phyloP scores from a whole-genome alignment of 2,113 vertebrate genomes.

The Charadrius vociferus region DNA sequence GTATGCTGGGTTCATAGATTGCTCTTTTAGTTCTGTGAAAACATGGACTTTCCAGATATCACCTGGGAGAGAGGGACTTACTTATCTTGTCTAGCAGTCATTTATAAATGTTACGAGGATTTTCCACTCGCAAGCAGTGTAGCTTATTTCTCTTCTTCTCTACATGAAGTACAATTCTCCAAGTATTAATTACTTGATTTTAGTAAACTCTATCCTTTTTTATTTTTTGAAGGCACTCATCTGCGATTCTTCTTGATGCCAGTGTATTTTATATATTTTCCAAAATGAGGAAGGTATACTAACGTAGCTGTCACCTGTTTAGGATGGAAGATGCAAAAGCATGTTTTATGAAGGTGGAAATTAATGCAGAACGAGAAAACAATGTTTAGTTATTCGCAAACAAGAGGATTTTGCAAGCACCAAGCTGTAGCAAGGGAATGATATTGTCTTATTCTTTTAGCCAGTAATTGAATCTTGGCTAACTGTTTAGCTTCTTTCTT shows the following conservation, averaged over 20 bases:
- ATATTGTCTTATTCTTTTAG: background rate
- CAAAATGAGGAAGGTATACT: background rate
- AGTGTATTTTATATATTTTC: background rate
- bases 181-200: background rate
- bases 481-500: background rate
- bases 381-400: background rate
- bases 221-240: background rate
- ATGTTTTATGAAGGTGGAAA: background rate
- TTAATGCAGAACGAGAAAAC: background rate
- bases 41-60: background rate
- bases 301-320: background rate
- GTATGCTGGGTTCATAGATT: background rate
- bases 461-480: background rate
- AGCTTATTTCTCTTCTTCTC: background rate
- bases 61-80: background rate
- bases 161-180: background rate
- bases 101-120: background rate
- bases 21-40: background rate
- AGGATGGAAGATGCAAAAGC: background rate
- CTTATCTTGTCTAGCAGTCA: background rate
- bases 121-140: background rate
- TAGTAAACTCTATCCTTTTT: background rate
- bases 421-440: background rate
- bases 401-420: background rate
- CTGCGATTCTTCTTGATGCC: background rate